Base-by-base conservation (phyloP, 2,113 vertebrate genomes). In the Bos indicus region DNA sequence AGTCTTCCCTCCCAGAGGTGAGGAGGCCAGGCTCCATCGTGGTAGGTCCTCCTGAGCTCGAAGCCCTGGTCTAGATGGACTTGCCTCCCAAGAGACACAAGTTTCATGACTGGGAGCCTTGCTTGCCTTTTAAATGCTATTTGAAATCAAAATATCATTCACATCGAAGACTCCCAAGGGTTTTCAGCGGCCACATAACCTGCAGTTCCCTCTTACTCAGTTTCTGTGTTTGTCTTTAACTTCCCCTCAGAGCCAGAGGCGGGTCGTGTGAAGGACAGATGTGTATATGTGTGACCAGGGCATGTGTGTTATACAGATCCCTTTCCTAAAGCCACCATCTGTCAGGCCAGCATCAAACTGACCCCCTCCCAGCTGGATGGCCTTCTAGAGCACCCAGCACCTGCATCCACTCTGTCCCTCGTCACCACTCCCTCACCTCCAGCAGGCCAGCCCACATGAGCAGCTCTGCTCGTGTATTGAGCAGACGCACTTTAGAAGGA, bases 1-100 rank as follows among this genome's bases (percentile, higher is more conserved):
- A 99, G 91, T 23, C 99, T 0, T 92, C 98, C 0, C 96, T 98
- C 2, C 98, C 99, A 56, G 99, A 99, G 99, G 99, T 99, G 94
- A 91, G 95, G 28, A 6, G n/a, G 33, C 48, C 33, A 2, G 14
- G 54, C 64, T n/a, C n/a, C 4, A 0, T 10, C 4, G 6, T 83
- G 59, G n/a, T 46, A 25, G 57, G 57, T 14, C 57, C 8, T 33
- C 54, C 30, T 60, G 46, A 46, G 3, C 6, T 14, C 0, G 88
- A 59, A 40, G 30, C 30, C 90, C 33, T 59, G 28, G 13, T 43
- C 74, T 88, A 51, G 43, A 60, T 17, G 6, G 23, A 64, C 83
- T 46, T 86, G 77, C n/a, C 48, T 30, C 77, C 23, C 2, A 6
- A 78, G 30, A 60, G 87, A 59, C 28, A 71, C 25, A 25, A 2